These are phyloP conservation scores for Zygothrica quintamaculata DNA, from an alignment of 2,888 invertebrate species.

Conservation along the genomic window DNA sequence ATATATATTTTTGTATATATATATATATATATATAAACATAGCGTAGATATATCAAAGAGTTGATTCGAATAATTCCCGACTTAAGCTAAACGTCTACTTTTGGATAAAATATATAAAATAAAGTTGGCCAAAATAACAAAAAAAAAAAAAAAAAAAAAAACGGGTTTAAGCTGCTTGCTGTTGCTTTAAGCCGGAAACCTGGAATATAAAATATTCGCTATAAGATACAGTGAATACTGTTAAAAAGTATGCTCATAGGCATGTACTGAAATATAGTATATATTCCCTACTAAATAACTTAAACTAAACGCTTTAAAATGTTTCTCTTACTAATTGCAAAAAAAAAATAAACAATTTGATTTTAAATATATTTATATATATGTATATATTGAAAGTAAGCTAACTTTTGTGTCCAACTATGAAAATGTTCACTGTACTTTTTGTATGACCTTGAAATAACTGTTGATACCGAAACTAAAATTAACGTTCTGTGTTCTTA, in stretches of 20 bases:
- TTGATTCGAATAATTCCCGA: neutral
- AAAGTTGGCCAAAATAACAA: constrained; percentile 35
- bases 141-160: too few species aligned
- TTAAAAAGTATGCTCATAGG: neutral
- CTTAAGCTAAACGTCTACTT: constrained; percentile 10
- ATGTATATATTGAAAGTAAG: too few species aligned
- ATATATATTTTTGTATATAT: neutral
- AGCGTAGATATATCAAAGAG: too few species aligned
- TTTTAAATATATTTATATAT: too few species aligned
- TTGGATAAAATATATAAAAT: too few species aligned
- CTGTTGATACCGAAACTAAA: constrained; percentile 40
- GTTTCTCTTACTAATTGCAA: too few species aligned
- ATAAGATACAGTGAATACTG: constrained; percentile 32
- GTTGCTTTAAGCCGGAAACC: constrained; percentile 65
- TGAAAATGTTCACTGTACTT: constrained; percentile 30
- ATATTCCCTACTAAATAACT: too few species aligned
- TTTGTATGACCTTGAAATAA: constrained; percentile 68
- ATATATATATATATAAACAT: neutral
- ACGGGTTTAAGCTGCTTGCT: constrained; percentile 51
- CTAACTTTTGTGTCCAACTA: too few species aligned
- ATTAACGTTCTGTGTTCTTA: constrained; percentile 12
- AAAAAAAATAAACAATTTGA: too few species aligned
- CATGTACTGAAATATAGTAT: neutral
- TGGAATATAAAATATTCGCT: constrained; percentile 29
- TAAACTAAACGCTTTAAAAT: too few species aligned